phyloP scores from a whole-genome alignment of 1,140 invertebrate genomes.

The Drosophila parvula region DNA sequence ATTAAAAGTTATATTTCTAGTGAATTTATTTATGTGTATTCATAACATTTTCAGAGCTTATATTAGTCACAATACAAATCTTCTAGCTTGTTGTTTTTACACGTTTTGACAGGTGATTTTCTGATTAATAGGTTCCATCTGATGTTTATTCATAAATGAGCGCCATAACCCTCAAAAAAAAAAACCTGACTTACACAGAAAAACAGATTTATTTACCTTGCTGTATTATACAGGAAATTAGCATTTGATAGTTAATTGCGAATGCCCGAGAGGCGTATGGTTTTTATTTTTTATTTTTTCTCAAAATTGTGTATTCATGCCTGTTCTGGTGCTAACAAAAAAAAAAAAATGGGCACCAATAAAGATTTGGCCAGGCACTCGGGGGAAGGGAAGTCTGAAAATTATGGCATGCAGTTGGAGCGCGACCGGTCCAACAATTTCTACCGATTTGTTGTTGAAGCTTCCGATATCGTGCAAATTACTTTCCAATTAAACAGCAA shows the following conservation, averaged over 20 bases:
- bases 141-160: constrained; percentile 42
- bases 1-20: neutral
- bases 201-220: constrained; percentile 47
- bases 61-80: constrained; percentile 30
- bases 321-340: constrained; percentile 17
- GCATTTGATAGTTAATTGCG: constrained; percentile 60
- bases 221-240: constrained; percentile 54
- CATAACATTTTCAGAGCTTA: neutral
- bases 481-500: constrained; percentile 65
- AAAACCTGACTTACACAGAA: constrained; percentile 35
- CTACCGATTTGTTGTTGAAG: constrained; percentile 10
- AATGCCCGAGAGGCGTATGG: constrained; percentile 13
- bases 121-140: constrained; percentile 38
- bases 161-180: constrained; percentile 38
- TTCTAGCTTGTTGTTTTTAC: constrained; percentile 23
- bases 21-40: neutral
- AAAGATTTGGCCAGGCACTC: constrained; percentile 47
- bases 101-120: constrained; percentile 51
- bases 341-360: constrained; percentile 45
- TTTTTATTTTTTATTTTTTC: constrained; percentile 6
- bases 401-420: constrained; percentile 36
- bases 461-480: constrained; percentile 46
- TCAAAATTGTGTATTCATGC: constrained; percentile 8
- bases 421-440: constrained; percentile 31
- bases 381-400: constrained; percentile 8